These are phyloP conservation scores for Acipenser transmontanus DNA, from an alignment of 2,797 vertebrate genomes.

Conservation along the genomic window DNA sequence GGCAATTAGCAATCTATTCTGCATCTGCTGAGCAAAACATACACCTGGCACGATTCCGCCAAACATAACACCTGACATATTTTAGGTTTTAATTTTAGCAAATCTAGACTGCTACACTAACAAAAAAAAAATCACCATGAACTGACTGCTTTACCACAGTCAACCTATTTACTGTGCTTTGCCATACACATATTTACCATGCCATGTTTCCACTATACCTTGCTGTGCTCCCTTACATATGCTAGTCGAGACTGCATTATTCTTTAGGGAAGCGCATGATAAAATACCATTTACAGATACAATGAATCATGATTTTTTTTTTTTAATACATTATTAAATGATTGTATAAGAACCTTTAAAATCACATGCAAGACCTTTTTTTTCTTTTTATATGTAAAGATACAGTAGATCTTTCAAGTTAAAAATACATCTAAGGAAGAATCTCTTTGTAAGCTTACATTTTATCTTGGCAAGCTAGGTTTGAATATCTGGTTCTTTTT, in stretches of 20 bases:
- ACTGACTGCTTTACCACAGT: too few relatives aligned
- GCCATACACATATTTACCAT: too few relatives aligned
- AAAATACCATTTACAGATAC: not conserved
- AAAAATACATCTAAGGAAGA: slow-evolving; percentile 1
- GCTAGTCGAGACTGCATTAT: not conserved
- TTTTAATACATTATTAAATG: not conserved
- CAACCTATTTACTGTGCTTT: too few relatives aligned
- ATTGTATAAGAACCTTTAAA: not conserved
- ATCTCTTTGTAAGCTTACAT: not conserved
- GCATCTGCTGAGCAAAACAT: too few relatives aligned
- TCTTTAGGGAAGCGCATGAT: not conserved
- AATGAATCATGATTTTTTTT: not conserved
- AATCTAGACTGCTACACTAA: too few relatives aligned
- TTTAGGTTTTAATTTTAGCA: too few relatives aligned
- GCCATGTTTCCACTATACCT: too few relatives aligned
- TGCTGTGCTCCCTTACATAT: not conserved
- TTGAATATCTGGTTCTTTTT: not conserved
- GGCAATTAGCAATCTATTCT: too few relatives aligned
- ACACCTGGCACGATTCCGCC: too few relatives aligned
- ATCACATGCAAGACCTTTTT: not conserved
- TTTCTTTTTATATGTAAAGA: not conserved
- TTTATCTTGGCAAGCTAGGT: not conserved
- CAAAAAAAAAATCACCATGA: too few relatives aligned
- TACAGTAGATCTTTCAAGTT: slow-evolving; percentile 2
- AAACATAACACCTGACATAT: too few relatives aligned